Conservation (phyloP, 2,888 invertebrate species). For the Noctua fimbriata region DNA sequence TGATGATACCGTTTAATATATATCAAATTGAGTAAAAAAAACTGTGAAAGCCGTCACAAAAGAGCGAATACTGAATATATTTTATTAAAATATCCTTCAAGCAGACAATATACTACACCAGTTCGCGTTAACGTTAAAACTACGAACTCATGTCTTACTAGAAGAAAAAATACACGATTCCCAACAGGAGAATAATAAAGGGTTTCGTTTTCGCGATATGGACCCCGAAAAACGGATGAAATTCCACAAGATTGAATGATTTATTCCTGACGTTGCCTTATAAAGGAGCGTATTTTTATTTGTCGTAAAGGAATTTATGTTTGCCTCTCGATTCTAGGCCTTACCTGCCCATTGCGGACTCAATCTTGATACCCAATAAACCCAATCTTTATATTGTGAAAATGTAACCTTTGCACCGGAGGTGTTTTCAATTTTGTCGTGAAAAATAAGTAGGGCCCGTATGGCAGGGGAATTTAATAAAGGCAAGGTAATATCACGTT, state of each 20-base stretch:
- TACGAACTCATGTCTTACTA: conserved; percentile 19
- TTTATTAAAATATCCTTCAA: conserved; percentile 44
- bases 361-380: conserved; percentile 82
- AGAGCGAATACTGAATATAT: conserved; percentile 25
- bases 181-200: conserved; percentile 57
- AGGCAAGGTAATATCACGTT: conserved; percentile 78
- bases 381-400: conserved; percentile 86
- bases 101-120: conserved; percentile 21
- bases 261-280: conserved; percentile 79
- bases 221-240: conserved; percentile 66
- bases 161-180: conserved; percentile 44
- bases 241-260: conserved; percentile 85
- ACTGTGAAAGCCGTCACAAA: neutral
- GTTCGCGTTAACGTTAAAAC: conserved; percentile 36
- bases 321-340: conserved; percentile 73
- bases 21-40: neutral
- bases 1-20: conserved; percentile 24
- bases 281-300: conserved; percentile 84
- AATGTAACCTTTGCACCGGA: conserved; percentile 78
- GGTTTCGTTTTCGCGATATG: conserved; percentile 56
- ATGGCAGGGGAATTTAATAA: conserved; percentile 83
- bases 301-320: conserved; percentile 88
- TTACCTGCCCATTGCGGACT: conserved; percentile 77
- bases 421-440: conserved; percentile 86
- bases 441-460: conserved; percentile 79